A percentile compares a stretch with the other conserved stretches of the same genome.
These are phyloP conservation scores for Hexactinellida sp. DNA, from an alignment of 37 sponge, comb jelly and placozoan species.

Conservation along the genomic window DNA sequence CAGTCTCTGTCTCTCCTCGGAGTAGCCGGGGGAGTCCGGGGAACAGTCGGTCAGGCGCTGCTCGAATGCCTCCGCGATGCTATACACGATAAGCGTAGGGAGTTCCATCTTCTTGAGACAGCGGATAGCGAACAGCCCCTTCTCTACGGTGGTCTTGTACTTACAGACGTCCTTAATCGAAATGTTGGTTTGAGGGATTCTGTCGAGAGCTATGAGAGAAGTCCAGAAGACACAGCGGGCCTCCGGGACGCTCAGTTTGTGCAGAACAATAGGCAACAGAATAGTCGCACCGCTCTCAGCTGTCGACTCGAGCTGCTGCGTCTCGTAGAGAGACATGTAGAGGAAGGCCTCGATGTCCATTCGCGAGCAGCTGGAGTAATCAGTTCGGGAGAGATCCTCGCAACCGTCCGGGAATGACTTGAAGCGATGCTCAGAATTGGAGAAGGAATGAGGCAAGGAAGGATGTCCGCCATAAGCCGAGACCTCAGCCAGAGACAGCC, in stretches of 20 bases:
- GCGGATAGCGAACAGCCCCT: not conserved
- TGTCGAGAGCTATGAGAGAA: not conserved
- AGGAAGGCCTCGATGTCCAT: not conserved
- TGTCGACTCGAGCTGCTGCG: not conserved
- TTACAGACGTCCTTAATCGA: not conserved
- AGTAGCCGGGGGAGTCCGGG: not conserved
- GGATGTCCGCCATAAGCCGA: not conserved
- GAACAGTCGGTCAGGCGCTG: not conserved
- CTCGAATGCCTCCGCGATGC: not conserved
- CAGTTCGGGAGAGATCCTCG: not conserved
- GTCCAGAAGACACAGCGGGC: not conserved
- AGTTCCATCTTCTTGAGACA: constrained; percentile 15
- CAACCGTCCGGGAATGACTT: not conserved
- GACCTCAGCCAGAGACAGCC: not conserved
- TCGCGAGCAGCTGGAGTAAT: not conserved
- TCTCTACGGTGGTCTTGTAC: not conserved
- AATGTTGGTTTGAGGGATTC: not conserved
- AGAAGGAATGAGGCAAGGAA: not conserved
- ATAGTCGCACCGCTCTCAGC: not conserved
- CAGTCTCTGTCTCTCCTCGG: not conserved
- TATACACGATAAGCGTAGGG: not conserved
- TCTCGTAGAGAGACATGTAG: not conserved
- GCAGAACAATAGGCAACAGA: not conserved
- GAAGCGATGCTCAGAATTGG: not conserved
- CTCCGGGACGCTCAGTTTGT: not conserved